Base-by-base conservation (phyloP, 2,888 invertebrate genomes). In the Leptinotarsa rubiginosa region DNA sequence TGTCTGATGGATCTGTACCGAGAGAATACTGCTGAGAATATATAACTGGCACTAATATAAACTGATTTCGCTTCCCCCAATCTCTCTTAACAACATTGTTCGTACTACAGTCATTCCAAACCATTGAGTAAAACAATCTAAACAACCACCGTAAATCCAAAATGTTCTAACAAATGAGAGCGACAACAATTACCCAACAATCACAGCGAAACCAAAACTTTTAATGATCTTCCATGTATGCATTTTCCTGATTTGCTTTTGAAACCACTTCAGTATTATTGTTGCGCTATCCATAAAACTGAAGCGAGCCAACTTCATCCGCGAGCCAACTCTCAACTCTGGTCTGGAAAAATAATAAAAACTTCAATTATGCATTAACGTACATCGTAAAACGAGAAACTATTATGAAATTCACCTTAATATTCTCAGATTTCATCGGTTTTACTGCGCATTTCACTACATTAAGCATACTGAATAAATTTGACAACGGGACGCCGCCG, bases 401-500 rank as follows among this genome's bases (percentile, higher is more conserved):
- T 72, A 72, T 72, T 64, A 49, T 64, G 25, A 68, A 72, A 64
- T 68, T 59, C 25, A 52, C 68, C 68, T 72, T 62, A 68, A 59
- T 49, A 41, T 59, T 52, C n/a, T 31, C 50, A 64, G 50, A 68
- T 72, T 72, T 67, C 72, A 72, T 72, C 52, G 68, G 67, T 72
- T 72, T 72, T 67, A 72, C 62, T 66, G 50, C 31, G 59, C 68
- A 72, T 62, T 68, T 68, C 50, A 68, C 62, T 41, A 50, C 72
- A 72, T 72, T 72, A 69, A 68, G 41, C 54, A 41, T 52, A 47
- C 50, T 15, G 50, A 70, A 70, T 50, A 50, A 50, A 18, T 70
- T 64, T 62, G 18, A 5, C 18, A 59, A 49, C 69, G n/a, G 31
- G 12, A 62, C 12, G 62, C 62, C 10, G 41, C 62, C 41, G 62